Evolutionary conservation across 1,140 invertebrate species (phyloP), one percentile per base, ranked within the genome.

Genomic region (Cyrtorhinus lividipennis): DNA sequence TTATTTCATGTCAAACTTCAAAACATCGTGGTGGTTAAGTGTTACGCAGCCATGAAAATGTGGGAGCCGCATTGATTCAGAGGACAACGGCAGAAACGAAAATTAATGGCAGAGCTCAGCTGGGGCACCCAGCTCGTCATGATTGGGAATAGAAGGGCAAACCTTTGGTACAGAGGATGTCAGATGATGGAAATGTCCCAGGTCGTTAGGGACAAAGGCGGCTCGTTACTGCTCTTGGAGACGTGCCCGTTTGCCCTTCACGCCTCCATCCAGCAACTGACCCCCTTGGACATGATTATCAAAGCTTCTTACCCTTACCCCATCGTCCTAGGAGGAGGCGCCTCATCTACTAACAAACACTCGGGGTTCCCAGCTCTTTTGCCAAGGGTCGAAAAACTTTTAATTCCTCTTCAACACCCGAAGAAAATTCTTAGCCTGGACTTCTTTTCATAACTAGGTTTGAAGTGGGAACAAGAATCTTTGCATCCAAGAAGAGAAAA

Each of bases 121-220:
- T 38, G 30, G 30, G 30, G n/a, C n/a, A 38, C 15, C 30, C 30
- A 8, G 30, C 30, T 5, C n/a, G 15, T 15, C 30, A 38, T 38
- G 30, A 38, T 38, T 38, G 30, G 30, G 30, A 15, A 38, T 5
- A 38, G 15, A 38, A 38, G 30, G 30, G 30, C 5, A 38, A 15
- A 38, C 15, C 5, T 15, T 38, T 15, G n/a, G n/a, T n/a, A n/a
- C n/a, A n/a, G 5, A 5, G 30, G 30, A 38, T 15, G 15, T 38
- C 15, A 20, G 48, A 22, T 22, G 48, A 53, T 53, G 48, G 48
- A 53, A 53, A 53, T 53, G 48, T 53, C 48, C 18, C 48, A 20
- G 48, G 20, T 53, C 48, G 48, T 53, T 53, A 53, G 48, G 8
- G 48, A 53, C 48, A 53, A 53, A 53, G 20, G 48, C 48, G 10